phyloP scores from a whole-genome alignment of 2,113 vertebrate genomes.

The Progne subis region DNA sequence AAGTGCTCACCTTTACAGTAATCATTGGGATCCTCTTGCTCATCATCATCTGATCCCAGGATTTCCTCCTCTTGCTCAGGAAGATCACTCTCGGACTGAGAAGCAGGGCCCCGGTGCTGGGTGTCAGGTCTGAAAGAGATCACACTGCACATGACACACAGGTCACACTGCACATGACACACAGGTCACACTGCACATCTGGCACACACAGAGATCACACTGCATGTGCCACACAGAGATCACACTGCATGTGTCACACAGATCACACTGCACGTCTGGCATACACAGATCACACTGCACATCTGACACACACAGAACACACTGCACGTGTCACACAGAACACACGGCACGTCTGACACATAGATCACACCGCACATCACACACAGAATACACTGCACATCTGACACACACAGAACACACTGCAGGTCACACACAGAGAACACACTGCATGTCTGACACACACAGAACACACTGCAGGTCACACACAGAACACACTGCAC shows the following conservation, averaged over 20 bases:
- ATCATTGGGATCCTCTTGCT: slow-evolving; percentile 97
- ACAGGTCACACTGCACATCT: no score
- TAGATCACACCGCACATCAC: neutral
- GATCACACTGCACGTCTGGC: no score
- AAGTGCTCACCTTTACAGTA: slow-evolving; percentile 88
- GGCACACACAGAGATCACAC: no score
- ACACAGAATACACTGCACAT: neutral
- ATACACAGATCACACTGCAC: neutral
- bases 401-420: no score
- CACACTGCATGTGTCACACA: neutral
- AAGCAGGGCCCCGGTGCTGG: slow-evolving; percentile 82
- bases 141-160: neutral
- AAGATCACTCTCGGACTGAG: slow-evolving; percentile 83
- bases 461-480: neutral
- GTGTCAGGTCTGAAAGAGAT: slow-evolving; percentile 84
- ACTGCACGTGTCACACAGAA: no score
- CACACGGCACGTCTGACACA: no score
- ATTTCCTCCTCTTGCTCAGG: slow-evolving; percentile 96
- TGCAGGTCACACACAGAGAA: neutral
- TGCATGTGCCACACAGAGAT: neutral
- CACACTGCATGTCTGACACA: neutral
- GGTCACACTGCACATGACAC: no score
- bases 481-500: no score
- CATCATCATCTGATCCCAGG: slow-evolving; percentile 95
- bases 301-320: no score